Evolutionary conservation across 2,113 vertebrate genomes (phyloP).

Genomic region (Tursiops truncatus): DNA sequence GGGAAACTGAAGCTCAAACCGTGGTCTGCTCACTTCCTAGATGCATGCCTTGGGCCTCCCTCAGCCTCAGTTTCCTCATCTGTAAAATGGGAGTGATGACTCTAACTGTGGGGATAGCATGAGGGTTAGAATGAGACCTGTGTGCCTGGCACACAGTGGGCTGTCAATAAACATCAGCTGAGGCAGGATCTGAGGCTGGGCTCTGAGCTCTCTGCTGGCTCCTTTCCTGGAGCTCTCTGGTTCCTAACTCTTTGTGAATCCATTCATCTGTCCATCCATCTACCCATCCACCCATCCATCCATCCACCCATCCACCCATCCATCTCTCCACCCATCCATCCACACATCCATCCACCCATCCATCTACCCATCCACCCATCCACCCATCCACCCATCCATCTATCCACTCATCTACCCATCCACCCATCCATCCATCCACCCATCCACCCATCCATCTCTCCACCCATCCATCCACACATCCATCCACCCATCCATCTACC

Average conservation of each 20-base stretch:
- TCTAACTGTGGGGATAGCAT: rapidly evolving
- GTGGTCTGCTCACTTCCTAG: rapidly evolving
- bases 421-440: rapidly evolving
- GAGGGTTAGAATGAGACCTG: not conserved
- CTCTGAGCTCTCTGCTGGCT: not conserved
- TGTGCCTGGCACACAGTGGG: not conserved
- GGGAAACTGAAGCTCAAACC: not conserved
- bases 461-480: rapidly evolving
- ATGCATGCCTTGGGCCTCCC: not conserved
- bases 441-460: no score
- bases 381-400: not conserved
- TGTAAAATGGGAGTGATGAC: not conserved
- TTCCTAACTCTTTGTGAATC: not conserved
- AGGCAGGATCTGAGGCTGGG: not conserved
- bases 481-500: not conserved
- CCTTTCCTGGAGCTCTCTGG: not conserved
- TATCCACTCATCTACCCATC: no score
- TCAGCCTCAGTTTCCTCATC: not conserved
- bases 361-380: not conserved
- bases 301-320: not conserved
- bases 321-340: no score
- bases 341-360: not conserved
- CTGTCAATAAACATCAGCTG: rapidly evolving
- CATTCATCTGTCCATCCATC: not conserved
- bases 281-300: not conserved